Evolutionary conservation across 2,797 vertebrate species (phyloP).

Genomic region (Columba guinea): DNA sequence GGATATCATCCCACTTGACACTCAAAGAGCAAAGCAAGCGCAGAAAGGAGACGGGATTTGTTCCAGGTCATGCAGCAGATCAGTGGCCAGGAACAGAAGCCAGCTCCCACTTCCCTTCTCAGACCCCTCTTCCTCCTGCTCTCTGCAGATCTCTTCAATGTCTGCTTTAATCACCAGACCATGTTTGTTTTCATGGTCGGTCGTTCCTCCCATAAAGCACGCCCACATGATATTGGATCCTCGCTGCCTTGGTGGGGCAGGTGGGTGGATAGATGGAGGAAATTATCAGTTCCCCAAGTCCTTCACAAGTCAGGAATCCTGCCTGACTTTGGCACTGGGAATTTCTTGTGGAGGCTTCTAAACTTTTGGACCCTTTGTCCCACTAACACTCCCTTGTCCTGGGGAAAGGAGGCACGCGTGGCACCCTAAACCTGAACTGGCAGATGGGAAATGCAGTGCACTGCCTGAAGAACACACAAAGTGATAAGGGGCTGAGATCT

Average conservation of each 20-base stretch:
- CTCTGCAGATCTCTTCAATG: background rate
- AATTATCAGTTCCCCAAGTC: background rate
- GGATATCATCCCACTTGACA: background rate
- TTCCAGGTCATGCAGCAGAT: conserved; percentile 36
- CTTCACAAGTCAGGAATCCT: background rate
- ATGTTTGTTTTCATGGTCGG: background rate
- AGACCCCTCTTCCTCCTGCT: conserved; percentile 9
- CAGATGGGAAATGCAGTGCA: background rate
- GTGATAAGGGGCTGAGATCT: background rate
- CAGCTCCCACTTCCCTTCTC: conserved; percentile 61
- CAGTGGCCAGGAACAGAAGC: conserved; percentile 57
- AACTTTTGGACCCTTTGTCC: background rate
- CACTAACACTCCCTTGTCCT: background rate
- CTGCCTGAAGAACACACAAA: background rate
- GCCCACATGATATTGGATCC: conserved; percentile 13
- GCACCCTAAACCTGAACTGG: background rate
- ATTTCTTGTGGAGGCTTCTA: background rate
- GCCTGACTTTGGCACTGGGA: background rate
- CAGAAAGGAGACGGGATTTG: conserved; percentile 40
- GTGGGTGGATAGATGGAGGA: background rate
- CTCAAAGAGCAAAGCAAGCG: background rate
- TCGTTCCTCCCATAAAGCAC: background rate
- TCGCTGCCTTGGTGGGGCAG: background rate
- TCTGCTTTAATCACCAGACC: conserved; percentile 36
- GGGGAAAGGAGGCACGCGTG: background rate